Evolutionary conservation across 2,888 invertebrate species (phyloP), one percentile per base, ranked within the genome.

Genomic region (Choreutis nemorana): DNA sequence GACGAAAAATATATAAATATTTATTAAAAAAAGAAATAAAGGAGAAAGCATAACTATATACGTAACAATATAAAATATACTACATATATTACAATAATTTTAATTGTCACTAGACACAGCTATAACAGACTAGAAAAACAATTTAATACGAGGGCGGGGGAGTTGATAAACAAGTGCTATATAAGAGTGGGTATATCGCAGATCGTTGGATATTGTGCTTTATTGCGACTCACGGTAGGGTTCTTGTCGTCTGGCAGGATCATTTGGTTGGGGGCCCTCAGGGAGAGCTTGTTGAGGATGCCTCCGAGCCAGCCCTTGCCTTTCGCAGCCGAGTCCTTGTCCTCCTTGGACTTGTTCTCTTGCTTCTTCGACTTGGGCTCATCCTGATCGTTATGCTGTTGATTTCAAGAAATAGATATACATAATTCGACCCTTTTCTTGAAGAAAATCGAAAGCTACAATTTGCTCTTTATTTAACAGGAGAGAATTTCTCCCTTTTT

Each of bases 231-330:
- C 80, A 93, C 92, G 39, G 90, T 80, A 38, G 94, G 94, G 78
- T 96, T 90, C 64, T 89, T 94, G 72, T 97, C 96, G 72, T 96
- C 95, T 1, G 97, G 96, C 44, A 97, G 81, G 55, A 91, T 94
- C 94, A 95, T 95, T 82, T 95, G 94, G 81, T 94, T 95, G 71
- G 91, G 93, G 24, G 91, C 87, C 44, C 90, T 89, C 30, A 90
- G 82, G 11, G 90, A 83, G 34, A 94, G 81, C 67, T 91, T 91
- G 63, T 86, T 90, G 78, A 91, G 90, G 47, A 94, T 82, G 28
- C 93, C 92, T 37, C 92, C 92, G 53, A 95, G 88, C 91, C 94
- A 94, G 31, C 91, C 87, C 36, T 81, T 66, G 11, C 59, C 73
- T 37, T 6, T 32, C 32, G 23, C 30, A 34, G 14, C 31, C 29